These are phyloP conservation scores for Physeter macrocephalus DNA, from an alignment of 2,113 vertebrate species.

Conservation along the genomic window DNA sequence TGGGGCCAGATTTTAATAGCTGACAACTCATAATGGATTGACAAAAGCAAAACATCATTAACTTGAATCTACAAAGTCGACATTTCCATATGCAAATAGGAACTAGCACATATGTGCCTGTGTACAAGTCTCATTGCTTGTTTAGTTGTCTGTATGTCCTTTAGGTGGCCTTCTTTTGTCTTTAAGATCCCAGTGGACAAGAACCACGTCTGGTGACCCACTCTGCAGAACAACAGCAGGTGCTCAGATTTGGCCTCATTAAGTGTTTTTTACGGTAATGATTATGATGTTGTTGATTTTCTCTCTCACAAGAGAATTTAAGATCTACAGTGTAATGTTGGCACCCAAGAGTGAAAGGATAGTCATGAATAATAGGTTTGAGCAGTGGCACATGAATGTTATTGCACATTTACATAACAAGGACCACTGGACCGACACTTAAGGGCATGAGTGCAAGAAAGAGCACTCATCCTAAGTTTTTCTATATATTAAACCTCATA, in stretches of 20 bases:
- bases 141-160: conserved; percentile 70
- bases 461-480: neutral
- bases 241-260: conserved; percentile 44
- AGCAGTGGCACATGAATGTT: neutral
- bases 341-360: neutral
- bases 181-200: conserved; percentile 50
- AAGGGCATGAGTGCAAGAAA: neutral
- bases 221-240: conserved; percentile 56
- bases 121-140: conserved; percentile 72
- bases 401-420: neutral
- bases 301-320: neutral
- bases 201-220: conserved; percentile 25
- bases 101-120: conserved; percentile 57
- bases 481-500: neutral
- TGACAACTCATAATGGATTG: conserved; percentile 70
- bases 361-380: neutral
- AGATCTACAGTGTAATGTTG: neutral
- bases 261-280: conserved; percentile 37
- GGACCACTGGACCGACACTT: neutral
- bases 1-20: conserved; percentile 69
- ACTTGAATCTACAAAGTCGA: conserved; percentile 68
- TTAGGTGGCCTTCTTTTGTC: conserved; percentile 47
- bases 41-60: conserved; percentile 72
- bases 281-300: conserved; percentile 18
- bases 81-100: conserved; percentile 73